Percentiles rank a stretch among this genome's conserved stretches.
phyloP scores from a whole-genome alignment of 2,797 vertebrate genomes.

The Masticophis lateralis region DNA sequence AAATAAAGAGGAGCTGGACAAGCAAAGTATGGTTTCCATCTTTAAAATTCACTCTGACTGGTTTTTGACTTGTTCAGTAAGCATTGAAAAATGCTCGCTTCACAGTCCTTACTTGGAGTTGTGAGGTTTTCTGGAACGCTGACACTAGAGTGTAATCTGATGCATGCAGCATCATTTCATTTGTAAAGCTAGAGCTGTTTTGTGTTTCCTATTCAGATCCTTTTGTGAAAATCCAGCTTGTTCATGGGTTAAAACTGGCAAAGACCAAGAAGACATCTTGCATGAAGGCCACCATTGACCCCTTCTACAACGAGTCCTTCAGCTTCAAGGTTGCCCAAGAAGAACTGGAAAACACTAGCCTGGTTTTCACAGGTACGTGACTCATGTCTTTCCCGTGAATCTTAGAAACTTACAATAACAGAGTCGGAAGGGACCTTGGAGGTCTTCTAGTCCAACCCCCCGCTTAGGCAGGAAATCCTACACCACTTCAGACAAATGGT shows the following conservation, averaged over 20 bases:
- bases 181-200: neutral
- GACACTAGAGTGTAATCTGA: neutral
- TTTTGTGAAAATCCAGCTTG: constrained; percentile 87
- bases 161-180: neutral
- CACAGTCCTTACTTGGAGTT: too few species aligned
- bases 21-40: neutral
- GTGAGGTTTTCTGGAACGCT: too few species aligned
- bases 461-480: too few species aligned
- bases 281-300: constrained; percentile 85
- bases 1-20: neutral
- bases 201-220: constrained; percentile 75
- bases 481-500: too few species aligned
- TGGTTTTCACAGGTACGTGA: constrained; percentile 85
- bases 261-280: constrained; percentile 89
- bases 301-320: constrained; percentile 88
- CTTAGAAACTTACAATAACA: too few species aligned
- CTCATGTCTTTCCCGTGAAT: neutral
- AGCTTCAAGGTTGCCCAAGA: constrained; percentile 87
- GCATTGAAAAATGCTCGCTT: too few species aligned
- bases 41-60: neutral
- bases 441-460: too few species aligned
- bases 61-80: neutral
- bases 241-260: constrained; percentile 84
- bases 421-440: too few species aligned
- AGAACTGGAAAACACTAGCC: constrained; percentile 83